Conservation (phyloP, 2,888 invertebrate species). For the Lycophotia porphyrea region DNA sequence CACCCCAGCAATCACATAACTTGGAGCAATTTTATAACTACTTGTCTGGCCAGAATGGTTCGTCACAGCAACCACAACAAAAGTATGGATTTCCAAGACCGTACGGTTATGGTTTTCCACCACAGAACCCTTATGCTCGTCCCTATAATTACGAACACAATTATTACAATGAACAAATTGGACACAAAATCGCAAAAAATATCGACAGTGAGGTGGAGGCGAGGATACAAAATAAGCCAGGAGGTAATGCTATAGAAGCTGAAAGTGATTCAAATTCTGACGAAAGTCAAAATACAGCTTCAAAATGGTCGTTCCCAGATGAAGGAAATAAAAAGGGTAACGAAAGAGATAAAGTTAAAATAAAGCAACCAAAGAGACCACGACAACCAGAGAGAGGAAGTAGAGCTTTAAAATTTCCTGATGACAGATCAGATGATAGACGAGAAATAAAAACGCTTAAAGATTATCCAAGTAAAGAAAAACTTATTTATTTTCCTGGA, state of each 20-base stretch:
- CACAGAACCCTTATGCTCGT: slow-evolving; percentile 58
- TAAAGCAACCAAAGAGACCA: slow-evolving; percentile 34
- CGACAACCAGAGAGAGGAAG: slow-evolving; percentile 39
- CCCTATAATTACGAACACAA: slow-evolving; percentile 67
- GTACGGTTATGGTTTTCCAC: slow-evolving; percentile 53
- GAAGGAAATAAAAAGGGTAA: slow-evolving; percentile 55
- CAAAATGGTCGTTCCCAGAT: slow-evolving; percentile 80
- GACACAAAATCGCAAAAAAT: slow-evolving; percentile 63
- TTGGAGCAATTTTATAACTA: slow-evolving; percentile 84
- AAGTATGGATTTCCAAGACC: slow-evolving; percentile 55
- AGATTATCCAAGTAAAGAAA: slow-evolving; percentile 65
- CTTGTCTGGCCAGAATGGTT: slow-evolving; percentile 70
- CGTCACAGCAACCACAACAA: slow-evolving; percentile 50
- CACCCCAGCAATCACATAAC: slow-evolving; percentile 74
- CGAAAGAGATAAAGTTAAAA: slow-evolving; percentile 43
- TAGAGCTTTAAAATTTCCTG: slow-evolving; percentile 73
- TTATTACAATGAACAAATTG: slow-evolving; percentile 71
- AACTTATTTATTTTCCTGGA: slow-evolving; percentile 66
- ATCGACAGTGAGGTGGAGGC: slow-evolving; percentile 74
- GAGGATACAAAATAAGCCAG: slow-evolving; percentile 81
- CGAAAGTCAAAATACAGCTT: slow-evolving; percentile 58
- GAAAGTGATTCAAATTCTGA: slow-evolving; percentile 53
- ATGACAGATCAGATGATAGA: slow-evolving; percentile 53
- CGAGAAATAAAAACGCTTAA: slow-evolving; percentile 14
- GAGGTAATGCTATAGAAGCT: slow-evolving; percentile 44